Conservation (phyloP, 2,113 vertebrate species). For the Pelecanoides urinatrix region DNA sequence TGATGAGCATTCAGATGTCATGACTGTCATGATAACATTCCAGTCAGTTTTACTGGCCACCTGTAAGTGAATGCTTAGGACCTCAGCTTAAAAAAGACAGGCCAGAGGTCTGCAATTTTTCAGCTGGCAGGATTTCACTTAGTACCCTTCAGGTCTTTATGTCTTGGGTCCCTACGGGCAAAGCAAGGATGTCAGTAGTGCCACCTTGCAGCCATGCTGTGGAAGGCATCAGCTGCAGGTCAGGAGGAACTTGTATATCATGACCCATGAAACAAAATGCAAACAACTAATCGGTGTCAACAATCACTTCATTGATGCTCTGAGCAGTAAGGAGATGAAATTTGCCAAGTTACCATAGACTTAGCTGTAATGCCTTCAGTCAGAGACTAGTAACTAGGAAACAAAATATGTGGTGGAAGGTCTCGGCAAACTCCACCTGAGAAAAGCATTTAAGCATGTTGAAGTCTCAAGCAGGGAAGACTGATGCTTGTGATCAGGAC, state of each 20-base stretch:
- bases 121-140: not conserved
- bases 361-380: not conserved
- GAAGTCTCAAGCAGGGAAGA: not conserved
- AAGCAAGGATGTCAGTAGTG: not conserved
- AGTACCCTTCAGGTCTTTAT: not conserved
- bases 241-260: not conserved
- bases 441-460: not conserved
- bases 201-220: not conserved
- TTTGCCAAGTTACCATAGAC: not conserved
- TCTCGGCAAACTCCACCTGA: not conserved
- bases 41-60: not conserved
- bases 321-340: not conserved
- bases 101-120: not conserved
- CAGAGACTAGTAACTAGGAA: not conserved
- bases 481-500: not conserved
- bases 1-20: not conserved
- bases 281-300: not conserved
- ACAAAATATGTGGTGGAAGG: not conserved
- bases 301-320: not conserved
- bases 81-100: not conserved
- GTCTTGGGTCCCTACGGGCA: not conserved
- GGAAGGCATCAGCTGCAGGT: not conserved
- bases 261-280: not conserved
- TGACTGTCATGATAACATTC: not conserved
- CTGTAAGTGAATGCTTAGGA: not conserved